phyloP scores from a whole-genome alignment of 2,888 invertebrate species.

The Dromius quadrimaculatus region DNA sequence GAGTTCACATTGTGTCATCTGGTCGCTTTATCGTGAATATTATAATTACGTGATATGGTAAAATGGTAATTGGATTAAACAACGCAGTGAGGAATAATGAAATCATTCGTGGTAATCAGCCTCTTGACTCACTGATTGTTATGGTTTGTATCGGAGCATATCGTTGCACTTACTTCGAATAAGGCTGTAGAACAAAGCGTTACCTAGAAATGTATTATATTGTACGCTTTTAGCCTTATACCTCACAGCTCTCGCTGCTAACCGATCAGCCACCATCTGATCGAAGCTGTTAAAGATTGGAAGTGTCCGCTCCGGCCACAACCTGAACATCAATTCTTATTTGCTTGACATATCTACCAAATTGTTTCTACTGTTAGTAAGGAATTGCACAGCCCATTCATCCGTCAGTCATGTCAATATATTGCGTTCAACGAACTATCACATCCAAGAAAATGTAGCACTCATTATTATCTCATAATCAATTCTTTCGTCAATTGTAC shows the following conservation, averaged over 20 bases:
- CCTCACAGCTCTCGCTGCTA: slow-evolving; percentile 11
- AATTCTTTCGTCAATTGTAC: background rate
- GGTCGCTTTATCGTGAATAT: slow-evolving; percentile 22
- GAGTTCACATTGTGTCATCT: slow-evolving; percentile 8
- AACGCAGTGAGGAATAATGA: slow-evolving; percentile 22
- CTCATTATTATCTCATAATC: background rate
- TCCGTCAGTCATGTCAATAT: background rate
- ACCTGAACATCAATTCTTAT: slow-evolving; percentile 51
- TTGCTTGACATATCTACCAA: slow-evolving; percentile 44
- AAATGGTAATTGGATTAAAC: slow-evolving; percentile 32
- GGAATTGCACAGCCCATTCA: slow-evolving; percentile 19
- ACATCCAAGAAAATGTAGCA: background rate
- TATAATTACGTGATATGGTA: slow-evolving; percentile 31
- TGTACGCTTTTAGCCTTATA: slow-evolving; percentile 20
- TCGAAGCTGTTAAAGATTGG: slow-evolving; percentile 49
- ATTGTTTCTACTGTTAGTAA: slow-evolving; percentile 45
- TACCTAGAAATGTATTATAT: slow-evolving; percentile 12
- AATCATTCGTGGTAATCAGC: slow-evolving; percentile 15
- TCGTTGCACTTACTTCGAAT: too few species aligned
- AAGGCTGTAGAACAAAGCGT: slow-evolving; percentile 22
- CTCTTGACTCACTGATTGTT: slow-evolving; percentile 29
- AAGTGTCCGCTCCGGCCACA: slow-evolving; percentile 44
- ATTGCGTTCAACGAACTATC: slow-evolving; percentile 2
- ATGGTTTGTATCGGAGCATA: slow-evolving; percentile 31
- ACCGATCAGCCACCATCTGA: slow-evolving; percentile 16